phyloP scores from a whole-genome alignment of 2,113 vertebrate genomes.

The Sturnus vulgaris region DNA sequence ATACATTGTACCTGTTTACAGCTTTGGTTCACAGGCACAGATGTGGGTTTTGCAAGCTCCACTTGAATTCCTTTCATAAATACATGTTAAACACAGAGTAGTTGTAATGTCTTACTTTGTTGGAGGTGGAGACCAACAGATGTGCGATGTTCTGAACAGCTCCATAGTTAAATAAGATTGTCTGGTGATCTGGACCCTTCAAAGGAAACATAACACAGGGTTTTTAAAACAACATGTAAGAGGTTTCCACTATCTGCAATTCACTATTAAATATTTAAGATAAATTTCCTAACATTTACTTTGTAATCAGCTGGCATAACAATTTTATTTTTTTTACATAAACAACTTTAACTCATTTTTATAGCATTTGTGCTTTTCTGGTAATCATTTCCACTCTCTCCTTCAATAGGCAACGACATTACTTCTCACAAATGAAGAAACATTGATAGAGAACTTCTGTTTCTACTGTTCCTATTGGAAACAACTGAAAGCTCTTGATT shows the following conservation, averaged over 20 bases:
- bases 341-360: background rate
- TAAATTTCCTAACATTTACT: background rate
- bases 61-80: background rate
- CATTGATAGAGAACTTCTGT: background rate
- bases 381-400: background rate
- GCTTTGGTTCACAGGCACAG: background rate
- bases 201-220: slow-evolving; percentile 40
- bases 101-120: slow-evolving; percentile 81
- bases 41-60: background rate
- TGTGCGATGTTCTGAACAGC: slow-evolving; percentile 96
- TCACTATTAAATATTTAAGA: background rate
- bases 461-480: background rate
- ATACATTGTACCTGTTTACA: background rate
- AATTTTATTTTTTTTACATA: background rate
- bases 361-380: background rate
- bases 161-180: slow-evolving; percentile 93
- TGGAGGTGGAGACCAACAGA: slow-evolving; percentile 88
- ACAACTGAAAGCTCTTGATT: background rate
- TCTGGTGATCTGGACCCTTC: slow-evolving; percentile 97
- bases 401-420: background rate
- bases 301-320: background rate
- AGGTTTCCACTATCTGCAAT: background rate
- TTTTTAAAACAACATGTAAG: background rate
- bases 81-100: background rate
- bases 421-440: background rate